Evolutionary conservation across 2,888 invertebrate species (phyloP), one percentile per base, ranked within the genome.

Genomic region (Mythimna vitellina): DNA sequence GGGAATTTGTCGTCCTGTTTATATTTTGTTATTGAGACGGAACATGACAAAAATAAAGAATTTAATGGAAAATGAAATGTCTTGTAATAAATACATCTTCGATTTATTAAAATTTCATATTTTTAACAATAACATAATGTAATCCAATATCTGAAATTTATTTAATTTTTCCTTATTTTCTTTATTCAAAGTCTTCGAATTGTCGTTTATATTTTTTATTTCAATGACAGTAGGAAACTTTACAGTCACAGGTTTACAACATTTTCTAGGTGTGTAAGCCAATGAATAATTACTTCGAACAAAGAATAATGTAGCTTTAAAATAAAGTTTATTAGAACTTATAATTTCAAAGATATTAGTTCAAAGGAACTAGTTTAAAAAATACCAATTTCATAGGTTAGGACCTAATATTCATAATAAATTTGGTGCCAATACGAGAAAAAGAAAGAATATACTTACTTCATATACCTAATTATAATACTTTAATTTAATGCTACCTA

Each of bases 401-500:
- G 4, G 46, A 17, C 14, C 17, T 6, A 17, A 46, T 17, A 46
- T 46, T 46, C n/a, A 51, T 46, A 58, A 49, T 46, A 58, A 12
- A 29, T 20, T 10, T 65, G 3, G 2, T 38, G 12, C 17, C 1
- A 1, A 29, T 6, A 32, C 9, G 5, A 56, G 5, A 20, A 1
- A 51, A n/a, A 38, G 35, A 38, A 49, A 60, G 32, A 32, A 69
- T 20, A 54, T 69, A 25, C 29, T 8, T 53, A 32, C 42, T 6
- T 8, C 17, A 20, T 5, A 54, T 38, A 25, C 3, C 3, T 29
- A 78, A 56, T 42, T 57, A 8, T 12, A 17, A 58, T 73, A 42
- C 22, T 73, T 54, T 32, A 57, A 32, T 57, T 62, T 42, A 25
- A 17, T 25, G 64, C 67, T 79, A 77, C 68, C 72, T 72, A 86